Evolutionary conservation across 2,113 vertebrate genomes (phyloP).

Genomic region (Felis chaus): DNA sequence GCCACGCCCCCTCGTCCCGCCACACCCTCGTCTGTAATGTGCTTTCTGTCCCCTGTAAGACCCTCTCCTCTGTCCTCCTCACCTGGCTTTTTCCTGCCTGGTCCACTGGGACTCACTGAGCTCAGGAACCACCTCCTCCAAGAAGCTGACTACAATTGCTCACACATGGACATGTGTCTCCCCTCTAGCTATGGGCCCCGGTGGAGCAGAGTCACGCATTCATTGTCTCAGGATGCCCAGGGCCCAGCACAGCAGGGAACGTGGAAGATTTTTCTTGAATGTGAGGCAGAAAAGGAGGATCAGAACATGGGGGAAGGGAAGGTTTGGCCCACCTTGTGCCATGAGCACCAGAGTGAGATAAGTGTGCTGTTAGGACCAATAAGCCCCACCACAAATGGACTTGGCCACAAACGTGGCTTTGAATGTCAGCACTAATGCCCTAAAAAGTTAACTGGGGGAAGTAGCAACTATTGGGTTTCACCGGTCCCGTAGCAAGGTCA

Average conservation of each 20-base stretch:
- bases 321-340: neutral
- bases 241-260: neutral
- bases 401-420: neutral
- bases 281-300: neutral
- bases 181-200: neutral
- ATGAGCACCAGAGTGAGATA: neutral
- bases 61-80: neutral
- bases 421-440: neutral
- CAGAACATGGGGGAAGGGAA: neutral
- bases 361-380: neutral
- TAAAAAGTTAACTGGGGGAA: neutral
- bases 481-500: neutral
- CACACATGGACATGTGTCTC: neutral
- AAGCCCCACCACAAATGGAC: neutral
- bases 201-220: neutral
- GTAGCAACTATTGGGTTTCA: neutral
- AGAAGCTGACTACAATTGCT: neutral
- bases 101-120: neutral
- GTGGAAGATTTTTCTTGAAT: neutral
- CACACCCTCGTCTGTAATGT: fast-evolving
- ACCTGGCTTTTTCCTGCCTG: neutral
- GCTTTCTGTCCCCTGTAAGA: fast-evolving
- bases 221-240: neutral
- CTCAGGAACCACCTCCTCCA: neutral
- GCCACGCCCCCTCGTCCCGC: neutral